Percentiles rank a stretch among this genome's conserved stretches.
phyloP scores from a whole-genome alignment of 2,888 invertebrate genomes.

The Tromatobia lineatoria region DNA sequence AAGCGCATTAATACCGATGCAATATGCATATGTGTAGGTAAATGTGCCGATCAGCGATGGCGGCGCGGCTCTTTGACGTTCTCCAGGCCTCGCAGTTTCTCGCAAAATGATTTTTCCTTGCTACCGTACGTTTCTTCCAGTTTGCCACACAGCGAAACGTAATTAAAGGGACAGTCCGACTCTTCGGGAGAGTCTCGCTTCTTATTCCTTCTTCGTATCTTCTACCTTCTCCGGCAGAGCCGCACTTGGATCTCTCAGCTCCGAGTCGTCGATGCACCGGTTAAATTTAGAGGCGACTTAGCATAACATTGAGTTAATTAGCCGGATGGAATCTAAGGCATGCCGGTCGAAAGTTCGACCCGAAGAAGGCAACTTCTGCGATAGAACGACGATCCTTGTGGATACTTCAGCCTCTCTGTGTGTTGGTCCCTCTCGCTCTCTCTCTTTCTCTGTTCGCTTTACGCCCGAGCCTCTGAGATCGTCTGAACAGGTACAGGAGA shows the following conservation, averaged over 20 bases:
- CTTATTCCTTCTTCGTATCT: constrained; percentile 62
- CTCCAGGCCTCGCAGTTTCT: constrained; percentile 25
- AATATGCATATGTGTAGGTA: constrained; percentile 27
- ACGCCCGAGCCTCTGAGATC: constrained; percentile 45
- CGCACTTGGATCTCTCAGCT: constrained; percentile 39
- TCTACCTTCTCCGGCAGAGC: constrained; percentile 15
- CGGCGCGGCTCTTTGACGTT: constrained; percentile 67
- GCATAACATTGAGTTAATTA: constrained; percentile 85
- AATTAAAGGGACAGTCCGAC: constrained; percentile 73
- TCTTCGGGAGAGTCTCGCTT: constrained; percentile 32
- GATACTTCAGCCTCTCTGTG: constrained; percentile 44
- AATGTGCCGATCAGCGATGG: constrained; percentile 63
- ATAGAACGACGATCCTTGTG: constrained; percentile 45
- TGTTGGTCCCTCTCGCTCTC: constrained; percentile 11
- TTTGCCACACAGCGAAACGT: constrained; percentile 61
- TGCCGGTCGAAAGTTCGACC: constrained; percentile 69
- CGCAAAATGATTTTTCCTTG: constrained; percentile 70
- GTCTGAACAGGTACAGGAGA: constrained; percentile 75
- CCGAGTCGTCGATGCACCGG: constrained; percentile 65
- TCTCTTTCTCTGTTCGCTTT: constrained; percentile 12
- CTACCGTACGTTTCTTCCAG: constrained; percentile 68
- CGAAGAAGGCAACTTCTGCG: constrained; percentile 49
- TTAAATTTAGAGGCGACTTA: constrained; percentile 83
- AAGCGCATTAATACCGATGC: constrained; percentile 12
- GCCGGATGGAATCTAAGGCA: constrained; percentile 83